phyloP scores from a whole-genome alignment of 2,888 invertebrate species.

The Melipona bicolor region DNA sequence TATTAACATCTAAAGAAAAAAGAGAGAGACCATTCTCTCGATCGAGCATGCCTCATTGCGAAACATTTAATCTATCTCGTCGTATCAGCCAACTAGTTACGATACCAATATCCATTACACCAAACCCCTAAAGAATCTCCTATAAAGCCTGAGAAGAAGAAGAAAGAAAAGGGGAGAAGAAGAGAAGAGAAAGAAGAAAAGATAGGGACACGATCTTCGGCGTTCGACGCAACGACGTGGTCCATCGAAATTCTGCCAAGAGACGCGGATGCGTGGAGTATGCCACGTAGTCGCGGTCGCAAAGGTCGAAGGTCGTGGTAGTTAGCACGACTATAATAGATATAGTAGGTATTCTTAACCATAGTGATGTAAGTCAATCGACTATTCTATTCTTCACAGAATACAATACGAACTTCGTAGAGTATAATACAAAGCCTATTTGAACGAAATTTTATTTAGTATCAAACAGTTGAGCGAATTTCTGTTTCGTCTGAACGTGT shows the following conservation, averaged over 20 bases:
- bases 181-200: not conserved
- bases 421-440: too few relatives aligned
- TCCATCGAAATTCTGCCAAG: not conserved
- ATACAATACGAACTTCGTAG: too few relatives aligned
- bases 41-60: not conserved
- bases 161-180: too few relatives aligned
- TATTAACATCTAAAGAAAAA: conserved; percentile 2
- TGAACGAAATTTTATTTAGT: too few relatives aligned
- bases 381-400: not conserved
- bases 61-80: conserved; percentile 15
- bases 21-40: not conserved
- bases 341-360: not conserved
- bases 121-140: not conserved
- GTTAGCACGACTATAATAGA: conserved; percentile 17
- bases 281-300: conserved; percentile 28
- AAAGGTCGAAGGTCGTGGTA: conserved; percentile 59
- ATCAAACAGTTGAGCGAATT: too few relatives aligned
- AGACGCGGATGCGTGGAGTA: not conserved
- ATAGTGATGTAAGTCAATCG: not conserved
- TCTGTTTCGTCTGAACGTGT: too few relatives aligned
- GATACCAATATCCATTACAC: conserved; percentile 10
- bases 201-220: not conserved
- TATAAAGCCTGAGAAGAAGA: not conserved
- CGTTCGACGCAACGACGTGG: not conserved
- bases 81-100: not conserved